Percentiles rank a stretch among this genome's conserved stretches.
phyloP scores from a whole-genome alignment of 2,888 invertebrate genomes.

The Rhodophaea formosa region DNA sequence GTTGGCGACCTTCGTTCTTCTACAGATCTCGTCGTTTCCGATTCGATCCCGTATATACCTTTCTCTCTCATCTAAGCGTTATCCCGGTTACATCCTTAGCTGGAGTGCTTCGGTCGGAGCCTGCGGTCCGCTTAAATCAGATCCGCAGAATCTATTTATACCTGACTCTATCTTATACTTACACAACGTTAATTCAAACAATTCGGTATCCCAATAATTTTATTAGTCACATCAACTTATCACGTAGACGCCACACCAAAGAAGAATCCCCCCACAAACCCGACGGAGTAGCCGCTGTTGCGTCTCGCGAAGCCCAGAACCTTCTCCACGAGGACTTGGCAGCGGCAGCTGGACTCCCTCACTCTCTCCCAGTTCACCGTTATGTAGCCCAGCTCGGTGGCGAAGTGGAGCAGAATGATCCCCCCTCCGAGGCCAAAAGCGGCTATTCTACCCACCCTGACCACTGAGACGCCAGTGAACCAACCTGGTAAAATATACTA shows the following conservation, averaged over 20 bases:
- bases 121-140: too few relatives aligned
- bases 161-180: too few relatives aligned
- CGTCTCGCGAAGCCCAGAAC: conserved; percentile 81
- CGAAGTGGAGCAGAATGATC: conserved; percentile 91
- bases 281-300: conserved; percentile 87
- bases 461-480: conserved; percentile 87
- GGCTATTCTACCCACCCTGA: conserved; percentile 92
- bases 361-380: conserved; percentile 94
- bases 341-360: conserved; percentile 86
- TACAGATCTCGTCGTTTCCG: too few relatives aligned
- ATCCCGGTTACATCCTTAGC: too few relatives aligned
- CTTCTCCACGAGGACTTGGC: conserved; percentile 87
- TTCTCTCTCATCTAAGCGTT: too few relatives aligned
- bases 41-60: too few relatives aligned
- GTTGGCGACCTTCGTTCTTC: too few relatives aligned
- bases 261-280: conserved; percentile 92
- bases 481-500: conserved; percentile 61
- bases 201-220: background rate
- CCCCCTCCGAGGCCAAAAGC: conserved; percentile 94
- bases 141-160: too few relatives aligned
- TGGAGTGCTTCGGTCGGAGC: too few relatives aligned
- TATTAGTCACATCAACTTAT: conserved; percentile 23
- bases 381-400: conserved; percentile 93
- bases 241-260: conserved; percentile 87
- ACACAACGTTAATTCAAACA: background rate